These are phyloP conservation scores for Myzus persicae DNA, from an alignment of 1,140 invertebrate species.

Conservation along the genomic window DNA sequence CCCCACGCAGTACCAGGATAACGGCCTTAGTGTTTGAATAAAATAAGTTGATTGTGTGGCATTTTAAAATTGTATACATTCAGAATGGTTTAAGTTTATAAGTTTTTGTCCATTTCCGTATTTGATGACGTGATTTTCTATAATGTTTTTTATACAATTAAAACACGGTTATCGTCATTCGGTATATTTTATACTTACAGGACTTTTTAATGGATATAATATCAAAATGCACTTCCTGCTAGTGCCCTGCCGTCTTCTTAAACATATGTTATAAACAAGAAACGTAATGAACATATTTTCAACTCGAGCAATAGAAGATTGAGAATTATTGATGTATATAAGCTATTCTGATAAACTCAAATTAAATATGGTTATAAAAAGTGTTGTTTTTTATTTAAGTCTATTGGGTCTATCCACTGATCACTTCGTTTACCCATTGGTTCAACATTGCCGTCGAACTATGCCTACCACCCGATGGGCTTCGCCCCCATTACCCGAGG, in stretches of 20 bases:
- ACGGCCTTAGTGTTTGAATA: no score
- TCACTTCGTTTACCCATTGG: not conserved
- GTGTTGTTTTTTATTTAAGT: no score
- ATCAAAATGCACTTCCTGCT: no score
- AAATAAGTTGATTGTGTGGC: no score
- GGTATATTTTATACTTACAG: no score
- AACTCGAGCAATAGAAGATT: no score
- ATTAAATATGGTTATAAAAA: not conserved
- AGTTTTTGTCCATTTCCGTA: not conserved
- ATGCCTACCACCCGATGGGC: rapidly evolving
- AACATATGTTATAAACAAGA: not conserved
- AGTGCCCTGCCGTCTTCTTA: not conserved
- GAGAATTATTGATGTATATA: no score
- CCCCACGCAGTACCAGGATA: no score
- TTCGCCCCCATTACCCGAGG: not conserved
- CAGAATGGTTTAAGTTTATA: not conserved
- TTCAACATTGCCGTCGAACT: not conserved
- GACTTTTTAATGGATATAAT: no score
- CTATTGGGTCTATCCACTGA: not conserved
- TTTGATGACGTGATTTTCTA: not conserved
- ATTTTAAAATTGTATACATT: not conserved
- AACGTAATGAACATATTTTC: not conserved
- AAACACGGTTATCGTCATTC: not conserved
- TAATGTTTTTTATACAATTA: not conserved
- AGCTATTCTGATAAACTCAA: not conserved